Evolutionary conservation across 2,888 invertebrate genomes (phyloP).

Genomic region (Drosophila borborema): DNA sequence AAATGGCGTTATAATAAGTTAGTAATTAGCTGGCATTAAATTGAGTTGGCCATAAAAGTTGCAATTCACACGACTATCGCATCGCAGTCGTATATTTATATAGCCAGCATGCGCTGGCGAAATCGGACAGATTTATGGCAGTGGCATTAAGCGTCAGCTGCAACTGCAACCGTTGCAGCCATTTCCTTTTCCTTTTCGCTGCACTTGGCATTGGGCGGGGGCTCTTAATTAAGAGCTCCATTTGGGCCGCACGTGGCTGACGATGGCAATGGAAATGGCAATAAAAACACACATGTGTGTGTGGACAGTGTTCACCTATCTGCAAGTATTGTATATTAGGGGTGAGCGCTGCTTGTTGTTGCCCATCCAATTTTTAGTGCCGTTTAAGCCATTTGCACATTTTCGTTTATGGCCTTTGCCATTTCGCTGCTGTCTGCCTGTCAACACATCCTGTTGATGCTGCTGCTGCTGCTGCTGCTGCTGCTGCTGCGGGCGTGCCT

Average conservation of each 20-base stretch:
- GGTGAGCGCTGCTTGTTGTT: not conserved
- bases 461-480: constrained; percentile 20
- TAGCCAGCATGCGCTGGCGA: constrained; percentile 38
- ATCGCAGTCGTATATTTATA: constrained; percentile 70
- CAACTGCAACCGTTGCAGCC: constrained; percentile 34
- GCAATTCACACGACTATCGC: constrained; percentile 58
- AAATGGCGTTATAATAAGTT: constrained; percentile 40
- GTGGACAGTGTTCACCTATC: constrained; percentile 52
- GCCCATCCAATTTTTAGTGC: constrained; percentile 58
- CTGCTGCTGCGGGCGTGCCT: constrained; percentile 36
- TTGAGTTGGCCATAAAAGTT: constrained; percentile 66
- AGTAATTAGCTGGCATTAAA: constrained; percentile 66
- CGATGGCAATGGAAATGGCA: constrained; percentile 29
- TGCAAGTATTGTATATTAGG: constrained; percentile 26
- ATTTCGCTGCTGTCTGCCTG: constrained; percentile 54
- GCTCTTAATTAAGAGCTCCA: constrained; percentile 70
- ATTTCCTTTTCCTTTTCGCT: constrained; percentile 43
- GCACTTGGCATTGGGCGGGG: constrained; percentile 39
- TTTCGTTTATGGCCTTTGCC: constrained; percentile 70
- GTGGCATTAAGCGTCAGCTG: constrained; percentile 63
- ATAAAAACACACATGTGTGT: constrained; percentile 76
- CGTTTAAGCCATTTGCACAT: constrained; percentile 74
- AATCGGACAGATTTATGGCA: constrained; percentile 74
- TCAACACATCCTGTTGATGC: constrained; percentile 46
- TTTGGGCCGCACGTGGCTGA: constrained; percentile 38